phyloP scores from a whole-genome alignment of 2,113 vertebrate species.

The Prolemur simus region DNA sequence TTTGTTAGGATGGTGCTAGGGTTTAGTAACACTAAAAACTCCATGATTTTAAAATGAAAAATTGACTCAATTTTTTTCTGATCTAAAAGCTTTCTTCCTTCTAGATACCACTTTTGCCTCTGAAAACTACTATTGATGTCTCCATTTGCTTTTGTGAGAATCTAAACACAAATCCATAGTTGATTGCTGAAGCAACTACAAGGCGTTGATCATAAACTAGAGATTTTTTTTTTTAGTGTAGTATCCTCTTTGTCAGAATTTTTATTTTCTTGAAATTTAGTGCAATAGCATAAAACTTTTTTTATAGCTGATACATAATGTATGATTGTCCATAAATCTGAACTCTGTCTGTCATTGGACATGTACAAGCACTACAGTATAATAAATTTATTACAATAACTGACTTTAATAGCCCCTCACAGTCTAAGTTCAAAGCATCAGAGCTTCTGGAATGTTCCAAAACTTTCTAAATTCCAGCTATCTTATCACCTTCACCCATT shows the following conservation, averaged over 20 bases:
- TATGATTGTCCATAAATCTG: conserved; percentile 77
- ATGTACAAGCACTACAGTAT: conserved; percentile 59
- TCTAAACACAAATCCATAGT: conserved; percentile 54
- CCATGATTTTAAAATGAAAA: conserved; percentile 31
- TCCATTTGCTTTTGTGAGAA: not conserved
- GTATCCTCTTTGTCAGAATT: conserved; percentile 75
- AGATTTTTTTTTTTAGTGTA: conserved; percentile 58
- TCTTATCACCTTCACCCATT: not conserved
- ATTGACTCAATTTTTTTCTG: conserved; percentile 14
- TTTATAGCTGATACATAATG: conserved; percentile 77
- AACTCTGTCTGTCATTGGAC: conserved; percentile 69
- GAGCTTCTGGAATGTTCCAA: not conserved
- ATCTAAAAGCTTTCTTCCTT: conserved; percentile 65
- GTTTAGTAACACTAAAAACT: conserved; percentile 6
- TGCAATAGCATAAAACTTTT: conserved; percentile 70
- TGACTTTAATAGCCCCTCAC: conserved; percentile 65
- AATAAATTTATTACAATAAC: conserved; percentile 75
- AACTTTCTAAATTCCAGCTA: not conserved
- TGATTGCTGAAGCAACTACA: conserved; percentile 51
- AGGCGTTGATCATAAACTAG: conserved; percentile 57
- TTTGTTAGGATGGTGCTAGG: not conserved
- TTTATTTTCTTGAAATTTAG: conserved; percentile 79
- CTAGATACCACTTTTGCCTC: conserved; percentile 62
- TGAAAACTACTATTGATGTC: conserved; percentile 48
- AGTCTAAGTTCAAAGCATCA: conserved; percentile 64